Evolutionary conservation across 2,113 vertebrate genomes (phyloP).

Genomic region (Hystrix brachyura): DNA sequence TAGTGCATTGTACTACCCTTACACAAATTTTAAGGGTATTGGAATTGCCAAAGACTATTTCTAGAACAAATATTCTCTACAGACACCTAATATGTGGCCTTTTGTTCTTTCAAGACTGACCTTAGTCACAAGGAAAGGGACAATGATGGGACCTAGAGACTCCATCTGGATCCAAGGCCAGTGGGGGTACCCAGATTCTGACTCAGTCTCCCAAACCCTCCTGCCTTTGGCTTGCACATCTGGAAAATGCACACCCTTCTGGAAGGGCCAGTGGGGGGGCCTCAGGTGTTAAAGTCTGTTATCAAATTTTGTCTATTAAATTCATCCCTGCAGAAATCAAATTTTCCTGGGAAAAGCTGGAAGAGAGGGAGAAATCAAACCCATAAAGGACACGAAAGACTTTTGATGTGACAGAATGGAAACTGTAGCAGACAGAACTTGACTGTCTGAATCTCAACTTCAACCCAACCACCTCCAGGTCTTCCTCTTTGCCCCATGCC

Average conservation of each 20-base stretch:
- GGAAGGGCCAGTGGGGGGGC: fast-evolving
- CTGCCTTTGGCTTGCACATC: fast-evolving
- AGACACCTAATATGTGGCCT: too few relatives aligned
- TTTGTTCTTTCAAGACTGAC: background rate
- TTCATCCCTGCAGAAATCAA: background rate
- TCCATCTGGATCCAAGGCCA: too few relatives aligned
- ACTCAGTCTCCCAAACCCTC: fast-evolving
- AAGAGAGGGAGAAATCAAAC: too few relatives aligned
- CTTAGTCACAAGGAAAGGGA: background rate
- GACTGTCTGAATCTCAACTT: background rate
- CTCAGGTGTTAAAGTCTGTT: background rate
- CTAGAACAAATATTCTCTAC: background rate
- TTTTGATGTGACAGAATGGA: background rate
- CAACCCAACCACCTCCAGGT: fast-evolving
- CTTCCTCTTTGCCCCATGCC: too few relatives aligned
- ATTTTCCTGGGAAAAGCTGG: background rate
- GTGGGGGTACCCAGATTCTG: fast-evolving
- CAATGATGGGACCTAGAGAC: background rate
- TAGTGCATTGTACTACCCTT: too few relatives aligned
- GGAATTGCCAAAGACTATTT: background rate
- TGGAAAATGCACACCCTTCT: background rate
- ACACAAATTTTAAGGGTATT: too few relatives aligned
- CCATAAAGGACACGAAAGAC: fast-evolving
- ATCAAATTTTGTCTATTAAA: background rate
- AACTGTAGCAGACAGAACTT: too few relatives aligned